A percentile compares a stretch with the other conserved stretches of the same genome.
phyloP scores from a whole-genome alignment of 35 echinoderm and acorn worm species.

The Apostichopus californicus region DNA sequence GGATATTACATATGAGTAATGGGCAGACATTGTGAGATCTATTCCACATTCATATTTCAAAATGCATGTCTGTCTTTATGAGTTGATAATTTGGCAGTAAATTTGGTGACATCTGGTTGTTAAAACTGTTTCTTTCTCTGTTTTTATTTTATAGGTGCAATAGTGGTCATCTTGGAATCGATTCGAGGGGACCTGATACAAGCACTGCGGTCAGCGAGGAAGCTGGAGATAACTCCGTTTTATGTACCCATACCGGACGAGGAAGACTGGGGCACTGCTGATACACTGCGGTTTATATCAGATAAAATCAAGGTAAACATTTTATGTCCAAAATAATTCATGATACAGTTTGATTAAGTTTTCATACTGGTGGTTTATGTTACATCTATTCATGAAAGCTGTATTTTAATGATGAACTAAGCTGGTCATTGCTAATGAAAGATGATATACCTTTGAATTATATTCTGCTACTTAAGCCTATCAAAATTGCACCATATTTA shows the following conservation, averaged over 20 bases:
- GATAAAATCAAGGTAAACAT: slow-evolving; percentile 88
- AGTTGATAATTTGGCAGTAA: no score
- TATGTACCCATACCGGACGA: slow-evolving; percentile 83
- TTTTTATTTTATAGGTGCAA: slow-evolving; percentile 62
- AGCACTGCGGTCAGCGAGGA: slow-evolving; percentile 64
- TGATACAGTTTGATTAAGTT: not conserved
- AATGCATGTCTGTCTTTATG: no score
- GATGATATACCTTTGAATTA: no score
- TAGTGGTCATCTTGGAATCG: slow-evolving; percentile 86
- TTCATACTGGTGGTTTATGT: not conserved
- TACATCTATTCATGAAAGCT: not conserved
- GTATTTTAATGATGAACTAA: not conserved
- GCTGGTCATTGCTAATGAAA: no score
- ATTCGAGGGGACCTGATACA: slow-evolving; percentile 68
- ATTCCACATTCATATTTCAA: no score
- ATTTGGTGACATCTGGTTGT: not conserved
- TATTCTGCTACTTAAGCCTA: no score
- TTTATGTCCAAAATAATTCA: not conserved
- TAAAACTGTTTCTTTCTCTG: not conserved
- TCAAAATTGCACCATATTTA: no score
- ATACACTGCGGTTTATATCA: slow-evolving; percentile 77
- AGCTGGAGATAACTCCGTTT: slow-evolving; percentile 72
- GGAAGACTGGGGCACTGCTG: slow-evolving; percentile 93
- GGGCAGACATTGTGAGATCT: no score
- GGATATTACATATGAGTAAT: no score